Percentiles rank a stretch among this genome's conserved stretches.
Evolutionary conservation across 2,888 invertebrate genomes (phyloP).

Genomic region (Ophion obscuratus): DNA sequence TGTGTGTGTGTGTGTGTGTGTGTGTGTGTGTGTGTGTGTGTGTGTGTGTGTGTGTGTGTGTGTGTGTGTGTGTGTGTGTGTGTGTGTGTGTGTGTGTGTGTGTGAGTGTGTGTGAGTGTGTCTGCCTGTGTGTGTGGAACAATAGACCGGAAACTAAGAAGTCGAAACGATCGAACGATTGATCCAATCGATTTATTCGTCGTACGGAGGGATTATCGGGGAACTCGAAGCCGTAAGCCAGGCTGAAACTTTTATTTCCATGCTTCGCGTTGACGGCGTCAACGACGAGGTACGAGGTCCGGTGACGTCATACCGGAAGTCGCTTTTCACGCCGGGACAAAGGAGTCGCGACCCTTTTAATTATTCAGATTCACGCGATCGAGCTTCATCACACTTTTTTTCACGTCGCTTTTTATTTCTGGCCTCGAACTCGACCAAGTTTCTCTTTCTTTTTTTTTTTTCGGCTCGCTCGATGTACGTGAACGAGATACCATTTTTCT

Average conservation of each 20-base stretch:
- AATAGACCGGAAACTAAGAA: conserved; percentile 65
- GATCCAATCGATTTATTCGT: conserved; percentile 66
- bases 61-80: too few relatives aligned
- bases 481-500: neutral
- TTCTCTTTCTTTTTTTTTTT: conserved; percentile 1
- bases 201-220: conserved; percentile 21
- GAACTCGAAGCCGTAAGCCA: conserved; percentile 56
- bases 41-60: too few relatives aligned
- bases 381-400: conserved; percentile 58
- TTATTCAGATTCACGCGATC: conserved; percentile 70
- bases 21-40: too few relatives aligned
- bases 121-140: conserved; percentile 6
- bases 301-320: conserved; percentile 63
- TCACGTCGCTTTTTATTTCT: conserved; percentile 50
- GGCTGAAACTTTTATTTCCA: conserved; percentile 60
- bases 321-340: conserved; percentile 65
- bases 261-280: conserved; percentile 52
- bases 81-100: too few relatives aligned
- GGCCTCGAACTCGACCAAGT: conserved; percentile 27
- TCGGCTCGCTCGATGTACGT: neutral
- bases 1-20: too few relatives aligned
- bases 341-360: conserved; percentile 70
- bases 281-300: conserved; percentile 48
- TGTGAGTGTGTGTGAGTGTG: too few relatives aligned
- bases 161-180: conserved; percentile 62